Evolutionary conservation across 2,888 invertebrate genomes (phyloP).

Genomic region (Stenchaetothrips biformis): DNA sequence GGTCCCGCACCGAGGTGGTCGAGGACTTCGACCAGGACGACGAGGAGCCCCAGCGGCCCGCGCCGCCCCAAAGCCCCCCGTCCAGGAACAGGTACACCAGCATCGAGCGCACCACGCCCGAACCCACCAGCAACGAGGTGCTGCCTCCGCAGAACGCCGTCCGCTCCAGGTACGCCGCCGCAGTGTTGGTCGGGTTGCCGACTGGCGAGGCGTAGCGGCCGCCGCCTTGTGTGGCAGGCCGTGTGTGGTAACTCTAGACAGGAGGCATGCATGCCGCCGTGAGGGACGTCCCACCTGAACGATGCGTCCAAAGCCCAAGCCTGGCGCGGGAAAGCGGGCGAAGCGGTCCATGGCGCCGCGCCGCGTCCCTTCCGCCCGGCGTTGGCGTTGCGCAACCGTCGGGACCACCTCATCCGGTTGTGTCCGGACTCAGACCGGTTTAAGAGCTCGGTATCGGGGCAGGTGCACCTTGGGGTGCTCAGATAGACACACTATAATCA

Average conservation of each 20-base stretch:
- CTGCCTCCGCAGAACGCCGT: constrained; percentile 53
- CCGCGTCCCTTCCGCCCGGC: neutral
- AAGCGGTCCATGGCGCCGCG: neutral
- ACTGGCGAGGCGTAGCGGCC: constrained; percentile 46
- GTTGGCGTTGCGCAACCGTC: neutral
- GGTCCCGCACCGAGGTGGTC: neutral
- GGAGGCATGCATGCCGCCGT: no score
- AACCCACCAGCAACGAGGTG: constrained; percentile 60
- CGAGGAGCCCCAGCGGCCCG: constrained; percentile 19
- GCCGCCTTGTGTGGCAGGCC: constrained; percentile 17
- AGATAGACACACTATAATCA: neutral
- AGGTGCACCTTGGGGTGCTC: no score
- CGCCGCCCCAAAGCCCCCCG: constrained; percentile 23
- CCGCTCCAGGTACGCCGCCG: constrained; percentile 48
- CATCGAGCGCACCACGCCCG: constrained; percentile 55
- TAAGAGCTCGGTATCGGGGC: no score
- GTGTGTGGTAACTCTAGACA: no score
- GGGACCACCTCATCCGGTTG: neutral
- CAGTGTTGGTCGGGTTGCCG: constrained; percentile 37
- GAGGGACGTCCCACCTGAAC: no score
- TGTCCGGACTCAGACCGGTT: neutral
- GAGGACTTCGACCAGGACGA: constrained; percentile 26
- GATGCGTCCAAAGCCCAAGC: no score
- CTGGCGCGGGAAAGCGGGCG: neutral
- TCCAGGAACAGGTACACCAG: constrained; percentile 51